Percentiles rank a stretch among this genome's conserved stretches.
phyloP scores from a whole-genome alignment of 2,113 vertebrate species.

The Spheniscus mendiculus region DNA sequence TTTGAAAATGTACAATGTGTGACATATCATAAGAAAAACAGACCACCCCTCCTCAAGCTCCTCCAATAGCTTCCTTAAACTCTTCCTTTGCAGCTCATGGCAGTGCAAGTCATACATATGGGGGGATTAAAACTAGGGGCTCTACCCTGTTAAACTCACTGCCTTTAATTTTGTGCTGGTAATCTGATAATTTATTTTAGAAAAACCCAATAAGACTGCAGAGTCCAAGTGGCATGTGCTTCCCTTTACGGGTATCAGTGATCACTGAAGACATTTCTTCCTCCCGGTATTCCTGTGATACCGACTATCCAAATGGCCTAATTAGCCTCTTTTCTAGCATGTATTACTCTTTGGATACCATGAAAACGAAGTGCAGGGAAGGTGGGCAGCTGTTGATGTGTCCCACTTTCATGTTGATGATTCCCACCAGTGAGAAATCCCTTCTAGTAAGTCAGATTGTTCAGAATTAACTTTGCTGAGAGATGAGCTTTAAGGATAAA shows the following conservation, averaged over 20 bases:
- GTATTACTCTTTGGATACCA: neutral
- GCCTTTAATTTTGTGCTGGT: neutral
- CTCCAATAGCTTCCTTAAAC: neutral
- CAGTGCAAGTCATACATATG: neutral
- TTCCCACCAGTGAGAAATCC: neutral
- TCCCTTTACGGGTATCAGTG: neutral
- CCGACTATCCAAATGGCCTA: neutral
- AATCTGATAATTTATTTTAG: neutral
- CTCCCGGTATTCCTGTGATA: neutral
- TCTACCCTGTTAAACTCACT: neutral
- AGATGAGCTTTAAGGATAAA: neutral
- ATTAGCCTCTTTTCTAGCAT: neutral
- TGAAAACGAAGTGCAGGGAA: neutral
- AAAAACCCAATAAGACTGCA: neutral
- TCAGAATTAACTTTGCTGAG: neutral
- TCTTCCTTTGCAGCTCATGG: neutral
- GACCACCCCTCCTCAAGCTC: neutral
- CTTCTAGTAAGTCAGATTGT: neutral
- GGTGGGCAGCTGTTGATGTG: neutral
- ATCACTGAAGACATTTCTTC: neutral
- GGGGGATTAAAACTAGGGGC: neutral
- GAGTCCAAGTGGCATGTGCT: neutral
- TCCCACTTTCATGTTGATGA: accelerated
- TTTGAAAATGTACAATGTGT: neutral
- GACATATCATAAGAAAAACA: neutral